These are phyloP conservation scores for Oreohelix idahoensis DNA, from an alignment of 1,140 invertebrate species.

Conservation along the genomic window DNA sequence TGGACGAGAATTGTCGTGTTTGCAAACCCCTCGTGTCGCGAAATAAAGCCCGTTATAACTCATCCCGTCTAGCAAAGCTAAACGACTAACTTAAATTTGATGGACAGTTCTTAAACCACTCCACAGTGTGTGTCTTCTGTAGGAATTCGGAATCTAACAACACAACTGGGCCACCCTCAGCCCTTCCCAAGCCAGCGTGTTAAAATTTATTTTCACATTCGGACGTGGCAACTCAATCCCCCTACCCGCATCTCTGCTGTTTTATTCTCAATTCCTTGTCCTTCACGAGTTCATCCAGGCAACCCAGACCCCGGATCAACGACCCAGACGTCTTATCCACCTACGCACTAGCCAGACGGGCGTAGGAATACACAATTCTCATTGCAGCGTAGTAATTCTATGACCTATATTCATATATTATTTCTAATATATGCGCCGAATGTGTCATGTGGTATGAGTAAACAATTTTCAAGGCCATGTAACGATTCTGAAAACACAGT, in stretches of 20 bases:
- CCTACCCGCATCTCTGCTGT: neutral
- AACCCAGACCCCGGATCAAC: neutral
- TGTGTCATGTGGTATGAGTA: neutral
- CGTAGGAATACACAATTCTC: constrained; percentile 1
- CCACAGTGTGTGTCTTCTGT: too few species aligned
- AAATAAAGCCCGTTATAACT: too few species aligned
- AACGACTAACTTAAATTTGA: too few species aligned
- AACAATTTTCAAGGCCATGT: neutral
- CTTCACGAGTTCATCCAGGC: neutral
- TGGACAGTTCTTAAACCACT: too few species aligned
- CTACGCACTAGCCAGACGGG: neutral
- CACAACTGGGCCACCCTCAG: neutral
- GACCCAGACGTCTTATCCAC: constrained; percentile 19
- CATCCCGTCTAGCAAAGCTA: too few species aligned
- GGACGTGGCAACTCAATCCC: too few species aligned
- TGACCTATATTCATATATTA: constrained; percentile 13
- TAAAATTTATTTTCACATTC: neutral
- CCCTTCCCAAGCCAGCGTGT: neutral
- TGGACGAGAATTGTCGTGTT: too few species aligned
- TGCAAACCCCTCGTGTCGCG: too few species aligned
- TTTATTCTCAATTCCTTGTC: neutral
- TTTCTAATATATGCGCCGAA: neutral
- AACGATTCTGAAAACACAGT: neutral
- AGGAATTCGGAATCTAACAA: too few species aligned
- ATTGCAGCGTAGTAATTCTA: constrained; percentile 8